Base-by-base conservation (phyloP, 2,797 vertebrate genomes). In the Peromyscus aztecus region DNA sequence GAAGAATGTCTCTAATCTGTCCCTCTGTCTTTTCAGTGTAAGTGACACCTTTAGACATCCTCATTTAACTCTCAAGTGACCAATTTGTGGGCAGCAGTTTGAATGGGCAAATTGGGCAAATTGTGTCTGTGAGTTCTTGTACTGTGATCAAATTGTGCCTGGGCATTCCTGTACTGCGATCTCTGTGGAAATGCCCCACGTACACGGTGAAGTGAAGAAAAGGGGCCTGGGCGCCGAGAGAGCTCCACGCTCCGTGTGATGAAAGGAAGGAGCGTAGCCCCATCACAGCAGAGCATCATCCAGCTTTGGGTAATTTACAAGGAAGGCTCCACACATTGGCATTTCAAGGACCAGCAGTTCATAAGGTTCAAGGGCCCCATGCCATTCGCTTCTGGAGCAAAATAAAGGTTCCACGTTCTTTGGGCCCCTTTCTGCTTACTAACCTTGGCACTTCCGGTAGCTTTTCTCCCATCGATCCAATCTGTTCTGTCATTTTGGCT, bases 401-500 rank as follows among this genome's bases (percentile, higher is more conserved):
- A 94, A 61, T 37, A 89, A 83, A 86, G 63, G 7, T 24, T 0
- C 0, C 59, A 27, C 27, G 52, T 69, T 81, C 43, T 71, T 78
- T 34, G 37, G 84, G 14, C 27, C 19, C 37, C 77, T 61, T 57
- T 59, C 31, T 43, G 52, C 49, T 96, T 23, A 2, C 17, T 29
- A 12, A 34, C 21, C 78, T 75, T 71, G 14, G 8, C 37, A 0
- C 59, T 43, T 43, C 81, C 86, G 49, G 94, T 76, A 91, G 85
- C n/a, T 59, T 85, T 84, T 61, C 6, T 40, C 16, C 65, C 31
- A 0, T 3, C 52, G 37, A 37, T 80, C 80, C 59, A 84, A 83
- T 88, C 87, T 67, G 52, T 82, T 84, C n/a, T 6, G 14, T 86
- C 71, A 63, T 76, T 75, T 90, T 87, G 29, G 40, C 77, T 95